Base-by-base conservation (phyloP, 2,888 invertebrate species). In the Pterostichus niger region DNA sequence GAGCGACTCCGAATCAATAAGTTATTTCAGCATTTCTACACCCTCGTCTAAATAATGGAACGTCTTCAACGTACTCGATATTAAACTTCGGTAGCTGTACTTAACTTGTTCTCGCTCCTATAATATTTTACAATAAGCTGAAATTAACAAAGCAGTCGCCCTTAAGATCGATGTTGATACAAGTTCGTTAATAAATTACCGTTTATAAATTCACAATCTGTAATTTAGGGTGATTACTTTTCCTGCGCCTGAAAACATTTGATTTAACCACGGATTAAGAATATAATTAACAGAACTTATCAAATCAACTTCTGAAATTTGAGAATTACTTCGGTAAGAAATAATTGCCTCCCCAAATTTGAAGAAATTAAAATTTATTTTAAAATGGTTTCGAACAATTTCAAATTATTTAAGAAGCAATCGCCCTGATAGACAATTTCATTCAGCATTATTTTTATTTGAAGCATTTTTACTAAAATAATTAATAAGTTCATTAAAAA, bases 191-290 rank as follows among this genome's bases (percentile, higher is more conserved):
- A 76, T 54, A 76, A 56, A 54, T 76, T 24, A 35, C 40, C 76
- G 76, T 76, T 76, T 54, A 76, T 76, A 76, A 76, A 54, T 76
- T 76, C 40, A 76, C 35, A 76, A 76, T 76, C 54, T 76, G 24
- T 76, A 76, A 76, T 76, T 76, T 52, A 15, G 15, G 33, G 33
- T 76, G 52, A 76, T 76, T 76, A 76, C 76, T 73, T 68, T 24
- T 24, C 24, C 35, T n/a, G 33, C 13, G 64, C 33, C 13, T 33
- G n/a, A 31, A 35, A 64, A 64, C 64, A 64, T 33, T 59, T 24
- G 59, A 31, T 6, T 64, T 64, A 64, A 35, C 33, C 64, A 64
- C 64, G 33, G 64, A 64, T 64, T 64, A 64, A 64, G 64, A 64
- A 64, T 64, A 64, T 64, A 64, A 64, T 64, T 33, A 64, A 64